A percentile compares a stretch with the other conserved stretches of the same genome.
These are phyloP conservation scores for Holothuria glaberrima DNA, from an alignment of 35 echinoderm and acorn worm genomes.

Conservation along the genomic window DNA sequence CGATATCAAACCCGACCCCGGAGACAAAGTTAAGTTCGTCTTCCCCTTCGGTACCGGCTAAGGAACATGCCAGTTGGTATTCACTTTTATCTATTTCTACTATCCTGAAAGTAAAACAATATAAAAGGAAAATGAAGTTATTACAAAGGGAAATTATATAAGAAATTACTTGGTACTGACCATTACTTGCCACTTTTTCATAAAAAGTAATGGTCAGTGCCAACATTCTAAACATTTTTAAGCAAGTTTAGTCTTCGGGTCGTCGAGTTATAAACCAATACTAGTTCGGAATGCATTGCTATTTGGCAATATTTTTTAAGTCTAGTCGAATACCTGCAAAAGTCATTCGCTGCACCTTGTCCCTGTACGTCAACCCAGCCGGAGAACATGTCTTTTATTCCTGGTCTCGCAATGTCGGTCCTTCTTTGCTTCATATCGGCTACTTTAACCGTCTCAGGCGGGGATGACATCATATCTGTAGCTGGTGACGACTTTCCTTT, in stretches of 20 bases:
- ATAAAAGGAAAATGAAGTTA: neutral
- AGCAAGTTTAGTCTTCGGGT: neutral
- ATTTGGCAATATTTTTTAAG: neutral
- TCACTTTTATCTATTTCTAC: conserved; percentile 1
- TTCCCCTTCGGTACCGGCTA: conserved; percentile 81
- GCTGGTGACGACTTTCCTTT: neutral
- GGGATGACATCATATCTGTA: neutral
- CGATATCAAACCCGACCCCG: conserved; percentile 62
- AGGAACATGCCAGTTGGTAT: conserved; percentile 74
- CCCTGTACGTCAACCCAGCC: conserved; percentile 84
- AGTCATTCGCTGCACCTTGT: conserved; percentile 81
- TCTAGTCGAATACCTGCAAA: conserved; percentile 61
- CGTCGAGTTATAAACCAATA: neutral
- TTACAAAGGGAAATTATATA: too few species aligned
- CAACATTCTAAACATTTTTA: neutral
- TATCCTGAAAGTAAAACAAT: conserved; percentile 21
- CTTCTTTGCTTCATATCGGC: conserved; percentile 39
- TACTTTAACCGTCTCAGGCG: neutral
- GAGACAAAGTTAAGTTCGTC: conserved; percentile 90
- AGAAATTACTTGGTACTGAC: too few species aligned
- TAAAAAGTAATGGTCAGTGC: too few species aligned
- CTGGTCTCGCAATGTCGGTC: conserved; percentile 67
- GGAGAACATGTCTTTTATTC: conserved; percentile 50
- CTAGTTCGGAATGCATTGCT: neutral
- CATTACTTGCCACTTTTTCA: too few species aligned